phyloP scores from a whole-genome alignment of 1,140 invertebrate genomes.

The Teleopsis dalmanni region DNA sequence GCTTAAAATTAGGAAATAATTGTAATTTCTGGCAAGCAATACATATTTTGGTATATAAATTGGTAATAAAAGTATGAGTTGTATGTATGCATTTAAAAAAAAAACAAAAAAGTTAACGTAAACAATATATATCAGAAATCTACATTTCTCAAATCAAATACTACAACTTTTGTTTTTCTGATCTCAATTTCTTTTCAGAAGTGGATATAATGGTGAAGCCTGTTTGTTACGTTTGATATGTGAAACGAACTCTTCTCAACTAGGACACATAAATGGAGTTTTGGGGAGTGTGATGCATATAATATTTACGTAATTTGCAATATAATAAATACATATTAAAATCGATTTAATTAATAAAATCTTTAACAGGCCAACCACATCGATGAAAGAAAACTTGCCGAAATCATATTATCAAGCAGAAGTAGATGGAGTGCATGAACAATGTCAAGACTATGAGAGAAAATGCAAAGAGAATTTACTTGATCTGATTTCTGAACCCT shows the following conservation, averaged over 20 bases:
- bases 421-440: conserved; percentile 25
- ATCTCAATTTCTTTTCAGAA: conserved; percentile 17
- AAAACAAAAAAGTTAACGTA: no score
- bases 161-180: no score
- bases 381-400: conserved; percentile 48
- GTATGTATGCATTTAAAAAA: no score
- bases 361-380: conserved; percentile 51
- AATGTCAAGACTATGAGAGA: conserved; percentile 32
- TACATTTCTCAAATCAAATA: no score
- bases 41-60: conserved; percentile 27
- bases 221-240: conserved; percentile 36
- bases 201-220: conserved; percentile 21
- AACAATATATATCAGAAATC: no score
- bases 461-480: conserved; percentile 29
- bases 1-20: no score
- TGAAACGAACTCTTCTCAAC: conserved; percentile 25
- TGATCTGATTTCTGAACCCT: conserved; percentile 26
- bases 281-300: conserved; percentile 33
- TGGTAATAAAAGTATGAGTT: no score
- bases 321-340: background rate
- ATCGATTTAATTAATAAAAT: no score
- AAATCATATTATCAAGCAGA: conserved; percentile 51
- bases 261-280: conserved; percentile 29
- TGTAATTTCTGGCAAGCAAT: no score
- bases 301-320: conserved; percentile 20